phyloP scores from a whole-genome alignment of 2,797 vertebrate genomes.

The Eulemur rubriventer region DNA sequence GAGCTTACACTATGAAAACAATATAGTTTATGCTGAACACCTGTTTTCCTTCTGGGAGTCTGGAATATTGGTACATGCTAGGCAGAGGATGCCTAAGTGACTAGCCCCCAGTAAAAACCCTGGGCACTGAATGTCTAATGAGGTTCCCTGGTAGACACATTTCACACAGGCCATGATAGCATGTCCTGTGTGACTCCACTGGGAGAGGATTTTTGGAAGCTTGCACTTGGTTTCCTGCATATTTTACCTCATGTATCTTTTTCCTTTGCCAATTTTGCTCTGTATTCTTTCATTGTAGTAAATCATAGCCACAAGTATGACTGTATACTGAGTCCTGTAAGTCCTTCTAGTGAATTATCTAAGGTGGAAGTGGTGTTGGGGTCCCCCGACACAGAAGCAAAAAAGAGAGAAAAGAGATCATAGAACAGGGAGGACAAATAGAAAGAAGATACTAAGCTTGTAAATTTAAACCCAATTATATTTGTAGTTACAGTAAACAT shows the following conservation, averaged over 20 bases:
- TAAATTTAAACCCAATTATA: background rate
- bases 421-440: background rate
- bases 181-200: background rate
- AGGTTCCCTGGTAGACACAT: background rate
- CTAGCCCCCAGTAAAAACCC: background rate
- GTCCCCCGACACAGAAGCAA: background rate
- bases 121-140: background rate
- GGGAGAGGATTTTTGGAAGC: background rate
- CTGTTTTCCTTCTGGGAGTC: background rate
- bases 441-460: background rate
- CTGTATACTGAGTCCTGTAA: background rate
- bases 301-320: background rate
- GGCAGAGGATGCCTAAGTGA: background rate
- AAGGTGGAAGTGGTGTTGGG: background rate
- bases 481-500: background rate
- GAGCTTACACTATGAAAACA: background rate
- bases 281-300: background rate
- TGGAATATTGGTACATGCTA: background rate
- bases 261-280: background rate
- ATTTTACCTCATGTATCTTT: background rate
- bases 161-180: background rate
- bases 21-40: background rate
- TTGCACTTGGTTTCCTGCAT: background rate
- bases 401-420: background rate
- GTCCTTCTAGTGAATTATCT: background rate